Evolutionary conservation across 37 sponge, comb jelly and placozoan genomes (phyloP).

Genomic region (Oopsacas minuta): DNA sequence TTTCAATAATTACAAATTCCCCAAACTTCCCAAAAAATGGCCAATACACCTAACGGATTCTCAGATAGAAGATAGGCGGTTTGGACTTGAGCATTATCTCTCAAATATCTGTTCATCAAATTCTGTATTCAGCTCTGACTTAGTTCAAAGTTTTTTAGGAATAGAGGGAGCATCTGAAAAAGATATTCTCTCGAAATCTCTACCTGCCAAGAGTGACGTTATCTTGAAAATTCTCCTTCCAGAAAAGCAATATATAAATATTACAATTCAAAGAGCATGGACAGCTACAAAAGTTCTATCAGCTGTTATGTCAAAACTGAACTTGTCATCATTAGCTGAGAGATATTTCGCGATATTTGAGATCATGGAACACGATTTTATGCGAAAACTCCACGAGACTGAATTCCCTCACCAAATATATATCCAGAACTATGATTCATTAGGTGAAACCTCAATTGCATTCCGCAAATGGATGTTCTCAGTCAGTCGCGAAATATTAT

Average conservation of each 20-base stretch:
- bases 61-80: conserved; percentile 65
- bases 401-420: conserved; percentile 71
- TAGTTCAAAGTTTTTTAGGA: conserved; percentile 8
- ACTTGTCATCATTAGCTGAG: conserved; percentile 25
- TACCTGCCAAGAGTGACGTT: neutral
- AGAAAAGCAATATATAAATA: conserved; percentile 1
- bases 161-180: neutral
- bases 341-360: conserved; percentile 1
- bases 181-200: neutral
- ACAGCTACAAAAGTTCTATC: neutral
- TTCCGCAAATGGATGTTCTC: conserved; percentile 74
- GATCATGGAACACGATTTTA: conserved; percentile 13
- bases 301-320: neutral
- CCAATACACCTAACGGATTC: conserved; percentile 71
- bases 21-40: conserved; percentile 85
- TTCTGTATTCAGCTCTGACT: neutral
- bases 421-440: conserved; percentile 22
- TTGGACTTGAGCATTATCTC: conserved; percentile 72
- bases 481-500: conserved; percentile 17
- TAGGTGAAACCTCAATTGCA: conserved; percentile 21
- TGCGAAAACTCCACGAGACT: conserved; percentile 42
- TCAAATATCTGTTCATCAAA: neutral
- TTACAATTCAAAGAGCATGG: neutral
- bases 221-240: neutral
- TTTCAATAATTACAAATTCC: conserved; percentile 70